These are phyloP conservation scores for Drosophila planitibia DNA, from an alignment of 2,888 invertebrate genomes.

Conservation along the genomic window DNA sequence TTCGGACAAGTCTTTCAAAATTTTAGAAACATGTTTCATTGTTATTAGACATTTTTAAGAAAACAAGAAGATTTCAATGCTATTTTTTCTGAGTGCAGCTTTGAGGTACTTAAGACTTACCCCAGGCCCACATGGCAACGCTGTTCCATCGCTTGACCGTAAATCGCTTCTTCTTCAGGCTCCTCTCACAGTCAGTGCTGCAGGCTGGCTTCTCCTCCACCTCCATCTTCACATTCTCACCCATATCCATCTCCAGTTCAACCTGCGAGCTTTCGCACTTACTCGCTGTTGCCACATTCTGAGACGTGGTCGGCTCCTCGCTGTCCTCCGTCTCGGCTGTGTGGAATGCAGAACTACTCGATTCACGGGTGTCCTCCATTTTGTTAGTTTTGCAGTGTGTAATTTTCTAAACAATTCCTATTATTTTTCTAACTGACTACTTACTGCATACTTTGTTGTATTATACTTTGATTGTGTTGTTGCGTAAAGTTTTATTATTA, in stretches of 20 bases:
- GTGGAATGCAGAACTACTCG: conserved; percentile 19
- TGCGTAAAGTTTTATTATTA: not conserved
- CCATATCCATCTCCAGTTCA: not conserved
- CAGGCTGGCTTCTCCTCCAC: conserved; percentile 48
- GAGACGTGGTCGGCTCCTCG: conserved; percentile 13
- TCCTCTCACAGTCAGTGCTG: conserved; percentile 34
- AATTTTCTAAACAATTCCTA: conserved; percentile 5
- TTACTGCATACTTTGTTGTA: conserved; percentile 13
- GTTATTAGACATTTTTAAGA: not conserved
- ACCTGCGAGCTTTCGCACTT: not conserved
- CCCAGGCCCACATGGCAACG: conserved; percentile 99
- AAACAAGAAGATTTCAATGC: not conserved
- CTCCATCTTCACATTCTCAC: not conserved
- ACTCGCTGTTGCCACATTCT: not conserved
- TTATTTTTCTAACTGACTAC: conserved; percentile 1
- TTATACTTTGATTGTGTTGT: not conserved
- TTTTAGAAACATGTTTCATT: not conserved
- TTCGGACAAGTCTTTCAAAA: not conserved
- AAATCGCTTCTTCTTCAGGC: conserved; percentile 92
- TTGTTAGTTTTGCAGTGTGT: conserved; percentile 27
- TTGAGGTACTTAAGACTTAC: conserved; percentile 43
- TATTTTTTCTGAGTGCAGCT: conserved; percentile 16
- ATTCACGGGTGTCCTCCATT: conserved; percentile 40
- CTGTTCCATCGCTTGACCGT: conserved; percentile 99
- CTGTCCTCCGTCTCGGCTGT: conserved; percentile 25